Evolutionary conservation across 2,888 invertebrate genomes (phyloP), one percentile per base, ranked within the genome.

Genomic region (Macaria liturata): DNA sequence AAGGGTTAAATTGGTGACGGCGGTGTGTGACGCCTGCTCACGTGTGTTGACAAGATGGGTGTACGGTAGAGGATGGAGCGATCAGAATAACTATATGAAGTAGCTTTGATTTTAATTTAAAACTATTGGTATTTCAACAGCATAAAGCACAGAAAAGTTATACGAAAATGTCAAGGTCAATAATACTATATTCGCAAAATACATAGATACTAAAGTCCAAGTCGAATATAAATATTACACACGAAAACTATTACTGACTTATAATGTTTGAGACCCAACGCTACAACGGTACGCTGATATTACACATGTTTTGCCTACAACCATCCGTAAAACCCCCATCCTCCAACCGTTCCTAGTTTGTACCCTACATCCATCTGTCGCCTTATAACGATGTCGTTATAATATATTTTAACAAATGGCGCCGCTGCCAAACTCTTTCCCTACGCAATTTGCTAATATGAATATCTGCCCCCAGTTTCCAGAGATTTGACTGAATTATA

Each of bases 1-100:
- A 78, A 80, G 81, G 83, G 83, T 76, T 81, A 77, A 81, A 83
- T 84, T 81, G 79, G 76, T 69, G 75, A 67, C 74, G 74, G 71
- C 71, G 75, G 66, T 70, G 69, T 69, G 67, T 66, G 68, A 64
- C 65, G 69, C 67, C 64, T 67, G 71, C 71, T 32, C 30, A 64
- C 74, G 76, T 70, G 68, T 62, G 70, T 65, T 69, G 43, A 70
- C 64, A 69, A 62, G 45, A 43, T 61, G 65, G 65, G 44, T 6
- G 7, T 20, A 59, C 47, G 42, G 34, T 42, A 32, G 8, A 51
- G 42, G 50, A 49, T 20, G 8, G 5, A 49, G 46, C 54, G 49
- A n/a, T 44, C 31, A 20, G 20, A 37, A 37, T 37, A n/a, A n/a
- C n/a, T n/a, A 37, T 37, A 6, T 7, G 4, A 6, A 37, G 34